Percentiles rank a stretch among this genome's conserved stretches.
phyloP scores from a whole-genome alignment of 2,888 invertebrate genomes.

The Chrysolina haemoptera region DNA sequence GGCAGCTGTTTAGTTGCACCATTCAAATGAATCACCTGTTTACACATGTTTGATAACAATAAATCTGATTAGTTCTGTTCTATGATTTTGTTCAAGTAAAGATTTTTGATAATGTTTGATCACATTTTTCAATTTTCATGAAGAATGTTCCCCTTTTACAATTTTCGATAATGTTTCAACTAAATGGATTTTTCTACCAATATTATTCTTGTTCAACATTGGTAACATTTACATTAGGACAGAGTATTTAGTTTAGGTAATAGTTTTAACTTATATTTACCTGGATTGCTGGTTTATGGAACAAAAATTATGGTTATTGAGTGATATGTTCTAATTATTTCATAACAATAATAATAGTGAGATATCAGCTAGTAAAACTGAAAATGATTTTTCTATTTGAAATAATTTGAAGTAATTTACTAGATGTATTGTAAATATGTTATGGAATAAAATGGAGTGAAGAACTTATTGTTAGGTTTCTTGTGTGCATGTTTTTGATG shows the following conservation, averaged over 20 bases:
- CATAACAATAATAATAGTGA: conserved; percentile 14
- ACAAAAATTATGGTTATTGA: conserved; percentile 40
- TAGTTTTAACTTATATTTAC: conserved; percentile 25
- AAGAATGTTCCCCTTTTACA: no score
- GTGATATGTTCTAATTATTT: conserved; percentile 25
- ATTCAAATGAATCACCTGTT: no score
- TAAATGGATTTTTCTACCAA: no score
- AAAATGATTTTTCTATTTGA: background rate
- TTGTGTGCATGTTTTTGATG: background rate
- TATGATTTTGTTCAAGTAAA: no score
- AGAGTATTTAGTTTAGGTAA: conserved; percentile 2
- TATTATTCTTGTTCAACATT: background rate
- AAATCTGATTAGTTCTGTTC: no score
- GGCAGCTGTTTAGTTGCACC: no score
- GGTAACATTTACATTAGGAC: conserved; percentile 11
- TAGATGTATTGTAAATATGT: conserved; percentile 33
- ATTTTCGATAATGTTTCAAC: no score
- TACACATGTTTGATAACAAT: no score
- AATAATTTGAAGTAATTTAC: conserved; percentile 12
- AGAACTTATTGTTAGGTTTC: background rate
- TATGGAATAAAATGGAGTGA: conserved; percentile 10
- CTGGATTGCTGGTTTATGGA: conserved; percentile 47
- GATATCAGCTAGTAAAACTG: conserved; percentile 1
- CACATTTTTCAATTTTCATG: no score
- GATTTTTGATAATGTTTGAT: no score